These are phyloP conservation scores for Trinectes maculatus DNA, from an alignment of 2,113 vertebrate genomes.

Conservation along the genomic window DNA sequence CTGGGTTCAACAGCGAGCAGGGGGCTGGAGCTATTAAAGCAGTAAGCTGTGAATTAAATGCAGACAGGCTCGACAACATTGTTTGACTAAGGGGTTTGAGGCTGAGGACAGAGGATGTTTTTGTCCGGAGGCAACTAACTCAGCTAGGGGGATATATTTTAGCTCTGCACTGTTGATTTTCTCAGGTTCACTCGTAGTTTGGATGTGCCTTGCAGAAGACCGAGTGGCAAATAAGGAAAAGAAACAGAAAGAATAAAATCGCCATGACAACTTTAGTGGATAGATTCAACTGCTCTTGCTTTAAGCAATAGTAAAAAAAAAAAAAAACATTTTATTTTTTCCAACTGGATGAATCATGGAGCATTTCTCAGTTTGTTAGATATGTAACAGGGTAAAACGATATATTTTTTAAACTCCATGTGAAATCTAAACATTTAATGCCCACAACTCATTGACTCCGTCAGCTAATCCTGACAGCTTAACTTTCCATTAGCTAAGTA, in stretches of 20 bases:
- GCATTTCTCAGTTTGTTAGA: conserved; percentile 32
- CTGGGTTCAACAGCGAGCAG: conserved; percentile 39
- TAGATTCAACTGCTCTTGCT: conserved; percentile 15
- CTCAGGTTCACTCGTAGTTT: conserved; percentile 14
- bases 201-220: conserved; percentile 38
- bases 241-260: conserved; percentile 20
- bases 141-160: conserved; percentile 27
- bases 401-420: conserved; percentile 30
- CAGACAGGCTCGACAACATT: conserved; percentile 55
- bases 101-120: conserved; percentile 42
- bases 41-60: conserved; percentile 73
- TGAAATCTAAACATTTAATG: conserved; percentile 51
- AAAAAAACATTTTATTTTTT: background rate
- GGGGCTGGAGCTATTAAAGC: conserved; percentile 65
- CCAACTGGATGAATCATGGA: conserved; percentile 19
- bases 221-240: conserved; percentile 8
- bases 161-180: conserved; percentile 31
- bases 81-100: conserved; percentile 51
- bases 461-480: conserved; percentile 21
- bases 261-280: conserved; percentile 27
- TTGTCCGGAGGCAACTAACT: conserved; percentile 43
- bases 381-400: conserved; percentile 17
- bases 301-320: conserved; percentile 17
- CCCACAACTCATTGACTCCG: conserved; percentile 28
- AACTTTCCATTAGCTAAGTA: conserved; percentile 20